Base-by-base conservation (phyloP, 2,797 vertebrate species). In the Gorsachius magnificus region DNA sequence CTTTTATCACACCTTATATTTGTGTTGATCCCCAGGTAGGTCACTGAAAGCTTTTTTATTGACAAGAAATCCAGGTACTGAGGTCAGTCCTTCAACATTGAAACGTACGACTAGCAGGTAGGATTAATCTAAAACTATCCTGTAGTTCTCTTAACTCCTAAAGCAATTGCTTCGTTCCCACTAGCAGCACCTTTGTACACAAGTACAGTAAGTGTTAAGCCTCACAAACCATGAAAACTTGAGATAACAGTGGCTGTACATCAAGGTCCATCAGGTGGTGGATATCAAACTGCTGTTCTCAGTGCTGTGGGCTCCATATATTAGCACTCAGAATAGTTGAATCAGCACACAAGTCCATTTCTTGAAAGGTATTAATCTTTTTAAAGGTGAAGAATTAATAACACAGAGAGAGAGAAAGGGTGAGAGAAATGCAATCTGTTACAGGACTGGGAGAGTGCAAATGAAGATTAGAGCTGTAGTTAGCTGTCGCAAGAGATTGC, bases 241-340 rank as follows among this genome's bases (percentile, higher is more conserved):
- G 77, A 93, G 97, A 93, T 96, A 97, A 97, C 95, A 87, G 94
- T 74, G 88, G 90, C 84, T 91, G 91, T 97, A 94, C 90, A 96
- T 97, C 95, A 87, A 97, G 96, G 90, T 92, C 96, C 97, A 96
- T 97, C 96, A 97, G 95, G 89, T 93, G 64, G 76, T 61, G 57
- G 95, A 92, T 93, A 94, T 96, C 97, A 97, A 96, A 95, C 96
- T 96, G 95, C 97, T 97, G 78, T 93, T 97, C 93, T 94, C 94
- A 95, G 93, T 96, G 94, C 95, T 91, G 76, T 83, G 85, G 95
- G 95, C 89, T 92, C 94, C 94, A 94, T 96, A 95, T 95, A 97
- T 98, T 98, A 98, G 94, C 96, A 95, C 95, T 95, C 80, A 82
- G 96, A 97, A 97, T 63, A 97, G 97, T 96, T 96, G 97, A 97